Base-by-base conservation (phyloP, 2,113 vertebrate species). In the Sitta europaea region DNA sequence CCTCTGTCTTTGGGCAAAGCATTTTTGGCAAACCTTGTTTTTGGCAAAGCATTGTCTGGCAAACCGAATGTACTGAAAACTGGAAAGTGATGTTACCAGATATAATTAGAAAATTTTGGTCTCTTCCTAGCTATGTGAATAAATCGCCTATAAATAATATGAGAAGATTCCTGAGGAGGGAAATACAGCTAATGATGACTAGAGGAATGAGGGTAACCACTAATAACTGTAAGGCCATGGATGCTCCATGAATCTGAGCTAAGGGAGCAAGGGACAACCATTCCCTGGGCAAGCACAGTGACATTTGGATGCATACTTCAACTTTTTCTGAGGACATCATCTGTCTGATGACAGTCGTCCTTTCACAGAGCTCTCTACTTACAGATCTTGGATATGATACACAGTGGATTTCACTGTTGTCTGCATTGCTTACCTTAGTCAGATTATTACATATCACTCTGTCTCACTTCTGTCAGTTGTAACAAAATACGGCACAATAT, bases 21-120 rank as follows among this genome's bases (percentile, higher is more conserved):
- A 97, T 96, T 95, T 96, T 58, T 97, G 96, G 96, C 95, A 96
- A 97, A 96, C 96, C 65, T 96, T 94, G 90, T 94, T 86, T 98
- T 94, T 98, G 97, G 98, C 33, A 98, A 97, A 98, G 97, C 95
- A 97, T 97, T 95, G 97, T 97, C 94, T 98, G 98, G 98, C 98
- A 98, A 94, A 97, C 95, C 86, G 85, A 94, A 84, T 97, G 59
- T 33, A 89, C 55, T 80, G 95, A 92, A 62, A 92, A 67, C 70
- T 86, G 43, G 65, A 42, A 89, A 95, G 93, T 96, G 95, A 96
- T 96, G 92, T 86, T 96, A 86, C 90, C 75, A 70, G 95, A 94
- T 97, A 97, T 97, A 96, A 94, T 95, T 97, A 97, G 95, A 97
- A 95, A 91, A 63, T 92, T 96, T 96, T 94, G 33, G 73, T 96